Evolutionary conservation across 2,888 invertebrate genomes (phyloP).

Genomic region (Octonoba sinensis): DNA sequence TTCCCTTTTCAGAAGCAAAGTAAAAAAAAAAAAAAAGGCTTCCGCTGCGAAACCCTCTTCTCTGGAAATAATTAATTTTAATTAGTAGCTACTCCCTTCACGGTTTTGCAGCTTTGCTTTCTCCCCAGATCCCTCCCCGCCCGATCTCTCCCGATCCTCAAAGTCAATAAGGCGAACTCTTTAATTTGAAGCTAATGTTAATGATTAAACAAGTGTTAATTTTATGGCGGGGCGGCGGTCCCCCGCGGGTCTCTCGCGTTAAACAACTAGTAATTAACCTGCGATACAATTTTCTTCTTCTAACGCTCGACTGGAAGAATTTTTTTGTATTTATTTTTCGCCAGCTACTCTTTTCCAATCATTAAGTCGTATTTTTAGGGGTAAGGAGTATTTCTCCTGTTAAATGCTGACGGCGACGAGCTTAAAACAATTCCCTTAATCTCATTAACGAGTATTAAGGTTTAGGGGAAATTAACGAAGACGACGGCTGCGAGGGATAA

Average conservation of each 20-base stretch:
- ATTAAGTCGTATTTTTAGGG: slow-evolving; percentile 59
- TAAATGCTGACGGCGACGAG: slow-evolving; percentile 50
- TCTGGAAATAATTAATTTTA: slow-evolving; percentile 18
- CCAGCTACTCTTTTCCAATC: slow-evolving; percentile 38
- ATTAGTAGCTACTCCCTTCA: slow-evolving; percentile 40
- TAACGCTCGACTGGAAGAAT: slow-evolving; percentile 8
- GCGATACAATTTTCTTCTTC: slow-evolving; percentile 56
- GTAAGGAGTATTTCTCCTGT: slow-evolving; percentile 18
- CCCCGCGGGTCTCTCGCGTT: slow-evolving; percentile 48
- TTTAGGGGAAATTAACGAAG: slow-evolving; percentile 54
- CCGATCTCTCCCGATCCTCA: slow-evolving; percentile 31
- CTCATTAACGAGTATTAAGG: slow-evolving; percentile 62
- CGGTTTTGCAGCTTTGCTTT: slow-evolving; percentile 26
- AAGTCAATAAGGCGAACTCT: slow-evolving; percentile 62
- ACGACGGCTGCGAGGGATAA: slow-evolving; percentile 28
- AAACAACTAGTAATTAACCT: slow-evolving; percentile 64
- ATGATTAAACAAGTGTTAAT: slow-evolving; percentile 65
- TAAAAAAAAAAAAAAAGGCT: too few species aligned
- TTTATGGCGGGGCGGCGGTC: slow-evolving; percentile 56
- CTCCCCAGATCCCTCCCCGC: not conserved
- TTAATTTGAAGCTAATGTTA: slow-evolving; percentile 64
- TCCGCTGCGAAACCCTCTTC: not conserved
- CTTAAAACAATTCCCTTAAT: slow-evolving; percentile 63
- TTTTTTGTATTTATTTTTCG: slow-evolving; percentile 40
- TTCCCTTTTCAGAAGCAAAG: too few species aligned